A percentile compares a stretch with the other conserved stretches of the same genome.
Conservation (phyloP, 2,888 invertebrate genomes). For the Eupithecia vulgata region DNA sequence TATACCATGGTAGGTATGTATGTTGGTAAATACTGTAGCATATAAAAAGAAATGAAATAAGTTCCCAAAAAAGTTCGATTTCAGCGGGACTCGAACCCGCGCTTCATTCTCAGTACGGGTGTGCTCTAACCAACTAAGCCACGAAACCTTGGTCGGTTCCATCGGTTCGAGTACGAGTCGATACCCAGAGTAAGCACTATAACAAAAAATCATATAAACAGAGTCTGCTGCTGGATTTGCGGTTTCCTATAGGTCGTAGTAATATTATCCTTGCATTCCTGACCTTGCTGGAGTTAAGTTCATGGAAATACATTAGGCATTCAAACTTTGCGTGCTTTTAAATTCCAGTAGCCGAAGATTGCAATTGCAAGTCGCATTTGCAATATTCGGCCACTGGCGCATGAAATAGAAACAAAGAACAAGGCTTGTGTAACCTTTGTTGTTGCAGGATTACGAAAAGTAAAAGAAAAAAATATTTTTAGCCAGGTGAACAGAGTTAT, state of each 20-base stretch:
- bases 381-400: neutral
- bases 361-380: neutral
- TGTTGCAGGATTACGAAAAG: conserved; percentile 28
- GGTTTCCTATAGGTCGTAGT: conserved; percentile 23
- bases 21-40: neutral
- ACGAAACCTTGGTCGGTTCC: too few species aligned
- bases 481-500: conserved; percentile 10
- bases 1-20: too few species aligned
- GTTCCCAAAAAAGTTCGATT: too few species aligned
- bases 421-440: conserved; percentile 13
- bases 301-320: conserved; percentile 14
- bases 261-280: conserved; percentile 7
- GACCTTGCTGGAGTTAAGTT: conserved; percentile 3
- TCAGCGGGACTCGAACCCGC: too few species aligned
- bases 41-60: too few species aligned
- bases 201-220: too few species aligned
- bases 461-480: conserved; percentile 13
- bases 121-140: too few species aligned
- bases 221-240: conserved; percentile 13
- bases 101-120: too few species aligned
- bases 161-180: too few species aligned
- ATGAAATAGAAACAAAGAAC: neutral
- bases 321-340: neutral
- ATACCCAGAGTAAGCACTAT: too few species aligned
- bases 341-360: too few species aligned